Conservation (phyloP, 2,888 invertebrate genomes). For the Cheilosia vernalis region DNA sequence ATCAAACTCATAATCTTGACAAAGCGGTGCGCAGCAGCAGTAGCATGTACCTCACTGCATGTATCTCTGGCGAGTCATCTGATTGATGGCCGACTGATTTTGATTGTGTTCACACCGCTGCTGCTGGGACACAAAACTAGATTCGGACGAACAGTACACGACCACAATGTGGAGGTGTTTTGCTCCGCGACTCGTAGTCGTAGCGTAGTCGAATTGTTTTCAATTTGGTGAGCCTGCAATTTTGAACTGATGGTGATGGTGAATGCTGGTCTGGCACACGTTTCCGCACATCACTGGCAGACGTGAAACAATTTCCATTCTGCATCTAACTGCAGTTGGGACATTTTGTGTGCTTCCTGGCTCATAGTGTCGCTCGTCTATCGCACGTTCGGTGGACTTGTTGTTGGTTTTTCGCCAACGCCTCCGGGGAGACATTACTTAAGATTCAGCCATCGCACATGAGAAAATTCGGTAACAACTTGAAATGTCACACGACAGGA, state of each 20-base stretch:
- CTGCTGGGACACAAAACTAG: constrained; percentile 37
- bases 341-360: constrained; percentile 35
- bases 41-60: constrained; percentile 57
- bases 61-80: constrained; percentile 57
- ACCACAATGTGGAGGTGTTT: constrained; percentile 43
- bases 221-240: constrained; percentile 45
- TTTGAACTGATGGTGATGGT: constrained; percentile 8
- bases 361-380: constrained; percentile 34
- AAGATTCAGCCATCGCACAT: constrained; percentile 68
- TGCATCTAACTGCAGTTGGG: constrained; percentile 44
- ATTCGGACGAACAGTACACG: constrained; percentile 31
- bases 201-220: constrained; percentile 56
- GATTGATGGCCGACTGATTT: constrained; percentile 72
- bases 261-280: constrained; percentile 54
- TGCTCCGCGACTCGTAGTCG: not conserved
- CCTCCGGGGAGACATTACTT: constrained; percentile 61
- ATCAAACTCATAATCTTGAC: constrained; percentile 74
- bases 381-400: constrained; percentile 28
- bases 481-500: constrained; percentile 69
- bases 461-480: constrained; percentile 72
- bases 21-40: constrained; percentile 55
- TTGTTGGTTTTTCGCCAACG: constrained; percentile 61
- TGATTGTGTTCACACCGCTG: constrained; percentile 66
- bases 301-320: constrained; percentile 70
- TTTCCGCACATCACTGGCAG: constrained; percentile 62